phyloP scores from a whole-genome alignment of 2,113 vertebrate genomes.

The Lagopus muta region DNA sequence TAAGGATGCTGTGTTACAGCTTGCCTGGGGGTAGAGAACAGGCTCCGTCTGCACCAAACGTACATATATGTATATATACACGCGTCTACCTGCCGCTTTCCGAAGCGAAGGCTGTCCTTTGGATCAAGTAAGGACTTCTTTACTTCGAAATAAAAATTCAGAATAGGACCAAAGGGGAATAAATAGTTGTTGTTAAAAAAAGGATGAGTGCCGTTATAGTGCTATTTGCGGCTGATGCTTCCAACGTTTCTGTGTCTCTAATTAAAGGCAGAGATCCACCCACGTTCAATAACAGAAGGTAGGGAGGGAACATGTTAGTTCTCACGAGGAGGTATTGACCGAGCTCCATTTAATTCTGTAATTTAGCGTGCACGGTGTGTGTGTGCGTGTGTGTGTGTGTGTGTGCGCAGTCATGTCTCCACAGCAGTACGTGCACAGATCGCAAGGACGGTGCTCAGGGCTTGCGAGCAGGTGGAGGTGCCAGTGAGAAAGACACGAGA shows the following conservation, averaged over 20 bases:
- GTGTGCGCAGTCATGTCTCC: neutral
- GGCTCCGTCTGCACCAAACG: neutral
- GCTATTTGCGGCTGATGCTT: neutral
- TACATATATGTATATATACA: neutral
- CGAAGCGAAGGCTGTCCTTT: neutral
- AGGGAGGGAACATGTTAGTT: neutral
- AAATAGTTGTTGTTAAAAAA: neutral
- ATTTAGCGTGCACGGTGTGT: neutral
- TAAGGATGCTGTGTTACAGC: accelerated
- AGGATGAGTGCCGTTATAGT: neutral
- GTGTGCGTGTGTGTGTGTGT: neutral
- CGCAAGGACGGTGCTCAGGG: neutral
- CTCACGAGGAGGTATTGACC: neutral
- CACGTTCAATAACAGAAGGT: neutral
- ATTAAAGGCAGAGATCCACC: neutral
- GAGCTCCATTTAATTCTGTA: neutral
- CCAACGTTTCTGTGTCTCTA: neutral
- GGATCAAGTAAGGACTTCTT: neutral
- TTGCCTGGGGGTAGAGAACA: neutral
- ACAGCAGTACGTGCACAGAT: neutral
- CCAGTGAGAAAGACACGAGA: neutral
- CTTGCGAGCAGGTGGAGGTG: neutral
- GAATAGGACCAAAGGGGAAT: neutral
- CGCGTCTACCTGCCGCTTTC: neutral
- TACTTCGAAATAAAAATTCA: neutral